These are phyloP conservation scores for Solenopsis invicta DNA, from an alignment of 1,140 invertebrate species.

Conservation along the genomic window DNA sequence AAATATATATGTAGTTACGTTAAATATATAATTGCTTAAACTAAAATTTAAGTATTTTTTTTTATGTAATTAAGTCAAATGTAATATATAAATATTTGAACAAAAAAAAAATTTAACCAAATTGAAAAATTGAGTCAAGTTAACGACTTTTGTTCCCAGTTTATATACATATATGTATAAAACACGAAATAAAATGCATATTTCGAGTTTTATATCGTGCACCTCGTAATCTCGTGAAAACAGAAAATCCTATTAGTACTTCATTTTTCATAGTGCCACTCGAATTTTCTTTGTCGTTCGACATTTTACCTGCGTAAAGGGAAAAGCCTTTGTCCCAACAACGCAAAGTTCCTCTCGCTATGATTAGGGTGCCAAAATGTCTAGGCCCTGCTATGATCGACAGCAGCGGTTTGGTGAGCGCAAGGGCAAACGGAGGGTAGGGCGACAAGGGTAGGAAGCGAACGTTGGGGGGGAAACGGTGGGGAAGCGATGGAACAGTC, in stretches of 20 bases:
- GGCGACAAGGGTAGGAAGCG: slow-evolving; percentile 10
- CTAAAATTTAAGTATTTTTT: too few species aligned
- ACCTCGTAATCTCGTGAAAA: not conserved
- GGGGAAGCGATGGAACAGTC: not conserved
- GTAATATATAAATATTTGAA: too few species aligned
- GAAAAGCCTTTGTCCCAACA: not conserved
- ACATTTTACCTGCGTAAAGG: not conserved
- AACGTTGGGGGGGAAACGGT: not conserved
- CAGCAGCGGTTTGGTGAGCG: slow-evolving; percentile 16
- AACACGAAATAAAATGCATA: not conserved
- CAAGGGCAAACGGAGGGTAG: not conserved
- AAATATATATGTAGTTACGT: too few species aligned
- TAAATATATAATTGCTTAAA: too few species aligned
- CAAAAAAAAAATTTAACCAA: too few species aligned
- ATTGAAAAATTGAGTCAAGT: too few species aligned
- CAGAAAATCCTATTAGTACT: not conserved
- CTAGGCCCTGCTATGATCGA: slow-evolving; percentile 26
- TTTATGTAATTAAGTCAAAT: too few species aligned
- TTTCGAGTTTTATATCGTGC: not conserved
- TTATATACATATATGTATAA: not conserved
- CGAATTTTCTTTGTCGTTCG: not conserved
- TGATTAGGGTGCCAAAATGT: slow-evolving; percentile 44
- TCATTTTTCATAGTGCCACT: not conserved
- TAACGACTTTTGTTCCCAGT: too few species aligned
- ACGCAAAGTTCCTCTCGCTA: not conserved